These are phyloP conservation scores for Phoxinus dragarum DNA, from an alignment of 2,797 vertebrate genomes.

Conservation along the genomic window DNA sequence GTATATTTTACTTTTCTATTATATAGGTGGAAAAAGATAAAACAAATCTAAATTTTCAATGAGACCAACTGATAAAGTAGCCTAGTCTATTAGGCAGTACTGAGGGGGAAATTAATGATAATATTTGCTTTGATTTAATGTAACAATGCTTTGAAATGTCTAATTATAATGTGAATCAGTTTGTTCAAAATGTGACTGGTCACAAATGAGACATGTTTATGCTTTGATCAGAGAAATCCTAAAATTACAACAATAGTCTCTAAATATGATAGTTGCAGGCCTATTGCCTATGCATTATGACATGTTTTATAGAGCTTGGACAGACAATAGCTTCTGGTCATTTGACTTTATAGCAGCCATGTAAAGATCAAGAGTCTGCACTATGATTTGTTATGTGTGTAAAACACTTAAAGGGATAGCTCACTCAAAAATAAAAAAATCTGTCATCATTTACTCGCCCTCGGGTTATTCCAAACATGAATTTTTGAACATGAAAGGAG, in stretches of 20 bases:
- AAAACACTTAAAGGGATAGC: too few species aligned
- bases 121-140: background rate
- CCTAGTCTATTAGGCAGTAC: too few species aligned
- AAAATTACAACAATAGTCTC: background rate
- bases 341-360: constrained; percentile 11
- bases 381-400: background rate
- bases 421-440: too few species aligned
- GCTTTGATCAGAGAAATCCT: background rate
- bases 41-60: accelerated
- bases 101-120: background rate
- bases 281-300: background rate
- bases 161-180: background rate
- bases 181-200: background rate
- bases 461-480: too few species aligned
- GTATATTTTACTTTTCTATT: background rate
- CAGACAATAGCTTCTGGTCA: background rate
- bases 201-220: background rate
- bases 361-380: background rate
- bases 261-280: background rate
- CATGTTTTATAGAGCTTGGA: background rate
- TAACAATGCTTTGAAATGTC: background rate
- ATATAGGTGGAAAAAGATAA: background rate
- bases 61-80: background rate
- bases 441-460: too few species aligned
- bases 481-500: too few species aligned